These are phyloP conservation scores for Lamellibrachia columna DNA, from an alignment of 2,888 invertebrate species.

Conservation along the genomic window DNA sequence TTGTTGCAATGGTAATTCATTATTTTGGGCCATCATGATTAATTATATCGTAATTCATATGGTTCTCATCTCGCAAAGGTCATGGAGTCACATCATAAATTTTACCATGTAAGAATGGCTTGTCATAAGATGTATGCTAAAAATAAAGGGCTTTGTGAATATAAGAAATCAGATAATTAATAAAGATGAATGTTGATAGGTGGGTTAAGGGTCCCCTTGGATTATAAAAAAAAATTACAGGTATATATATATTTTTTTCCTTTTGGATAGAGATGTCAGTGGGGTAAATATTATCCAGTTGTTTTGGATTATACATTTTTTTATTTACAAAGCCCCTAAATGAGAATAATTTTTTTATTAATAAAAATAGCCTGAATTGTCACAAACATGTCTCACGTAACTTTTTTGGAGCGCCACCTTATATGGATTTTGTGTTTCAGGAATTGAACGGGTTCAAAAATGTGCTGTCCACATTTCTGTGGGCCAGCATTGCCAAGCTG, in stretches of 20 bases:
- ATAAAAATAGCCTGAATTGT: not conserved
- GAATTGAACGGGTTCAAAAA: conserved; percentile 64
- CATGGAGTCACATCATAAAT: not conserved
- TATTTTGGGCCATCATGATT: not conserved
- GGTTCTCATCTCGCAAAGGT: not conserved
- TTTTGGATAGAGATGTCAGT: too few relatives aligned
- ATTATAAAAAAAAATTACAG: too few relatives aligned
- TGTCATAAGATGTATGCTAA: not conserved
- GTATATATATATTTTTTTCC: too few relatives aligned
- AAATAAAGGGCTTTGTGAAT: not conserved
- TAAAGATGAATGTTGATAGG: too few relatives aligned
- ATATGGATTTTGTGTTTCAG: conserved; percentile 42
- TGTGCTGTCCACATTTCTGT: conserved; percentile 82
- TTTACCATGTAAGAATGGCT: not conserved
- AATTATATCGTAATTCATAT: not conserved
- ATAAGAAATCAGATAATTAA: too few relatives aligned
- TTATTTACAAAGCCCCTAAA: not conserved
- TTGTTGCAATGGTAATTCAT: not conserved
- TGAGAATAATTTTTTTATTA: conserved; percentile 27
- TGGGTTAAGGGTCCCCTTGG: too few relatives aligned
- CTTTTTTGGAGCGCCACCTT: not conserved
- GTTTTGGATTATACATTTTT: not conserved
- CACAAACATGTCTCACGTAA: not conserved
- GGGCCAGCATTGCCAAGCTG: conserved; percentile 94
- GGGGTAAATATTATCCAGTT: too few relatives aligned